Evolutionary conservation across 2,113 vertebrate species (phyloP).

Genomic region (Lasiurus cinereus): DNA sequence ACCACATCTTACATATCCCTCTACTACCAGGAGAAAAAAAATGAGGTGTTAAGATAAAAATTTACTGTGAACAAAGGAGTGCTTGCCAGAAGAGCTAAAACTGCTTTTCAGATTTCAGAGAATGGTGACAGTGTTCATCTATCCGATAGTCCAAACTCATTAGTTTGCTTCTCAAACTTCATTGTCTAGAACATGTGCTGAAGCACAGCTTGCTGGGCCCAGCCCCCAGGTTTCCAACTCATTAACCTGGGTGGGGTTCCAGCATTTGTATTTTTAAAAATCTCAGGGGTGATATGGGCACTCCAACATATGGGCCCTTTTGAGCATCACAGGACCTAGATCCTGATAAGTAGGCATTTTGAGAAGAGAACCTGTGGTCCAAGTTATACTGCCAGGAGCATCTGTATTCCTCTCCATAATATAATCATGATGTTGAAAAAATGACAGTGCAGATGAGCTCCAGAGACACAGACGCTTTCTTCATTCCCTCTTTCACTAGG

Average conservation of each 20-base stretch:
- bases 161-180: neutral
- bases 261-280: neutral
- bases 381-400: neutral
- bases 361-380: neutral
- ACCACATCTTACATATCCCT: slow-evolving; percentile 62
- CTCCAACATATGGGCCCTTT: neutral
- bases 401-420: neutral
- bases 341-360: neutral
- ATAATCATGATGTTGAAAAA: neutral
- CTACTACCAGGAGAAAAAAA: slow-evolving; percentile 23
- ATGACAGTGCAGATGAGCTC: slow-evolving; percentile 21
- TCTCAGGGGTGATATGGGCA: neutral
- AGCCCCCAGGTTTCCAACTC: no score
- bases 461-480: neutral
- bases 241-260: neutral
- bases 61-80: slow-evolving; percentile 64
- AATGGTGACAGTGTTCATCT: slow-evolving; percentile 18
- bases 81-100: slow-evolving; percentile 42
- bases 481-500: neutral
- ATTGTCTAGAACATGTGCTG: neutral
- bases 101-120: slow-evolving; percentile 25
- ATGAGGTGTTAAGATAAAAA: slow-evolving; percentile 72
- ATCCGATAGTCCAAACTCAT: neutral
- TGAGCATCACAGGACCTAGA: neutral
- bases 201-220: neutral